Conservation (phyloP, 2,113 vertebrate species). For the Crotalus viridis region DNA sequence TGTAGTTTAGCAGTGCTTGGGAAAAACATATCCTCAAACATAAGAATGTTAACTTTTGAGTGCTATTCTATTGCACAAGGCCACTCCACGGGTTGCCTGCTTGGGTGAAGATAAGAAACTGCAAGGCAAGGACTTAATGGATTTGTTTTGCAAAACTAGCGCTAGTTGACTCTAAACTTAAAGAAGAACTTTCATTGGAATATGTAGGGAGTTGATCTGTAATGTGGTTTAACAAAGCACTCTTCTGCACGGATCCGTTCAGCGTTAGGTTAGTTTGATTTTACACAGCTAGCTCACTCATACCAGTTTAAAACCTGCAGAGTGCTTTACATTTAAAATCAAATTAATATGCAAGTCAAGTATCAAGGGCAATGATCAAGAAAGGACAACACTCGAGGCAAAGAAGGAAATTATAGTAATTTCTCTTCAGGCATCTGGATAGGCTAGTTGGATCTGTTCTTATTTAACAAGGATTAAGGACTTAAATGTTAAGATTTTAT, state of each 20-base stretch:
- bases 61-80: constrained; percentile 77
- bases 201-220: not conserved
- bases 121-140: constrained; percentile 75
- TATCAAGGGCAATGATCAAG: not conserved
- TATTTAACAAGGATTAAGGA: not conserved
- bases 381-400: not conserved
- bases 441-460: not conserved
- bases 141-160: constrained; percentile 42
- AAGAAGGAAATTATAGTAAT: not conserved
- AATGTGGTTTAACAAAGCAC: not conserved
- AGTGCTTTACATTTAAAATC: not conserved
- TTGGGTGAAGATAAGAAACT: constrained; percentile 74
- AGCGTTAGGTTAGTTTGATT: not conserved
- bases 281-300: not conserved
- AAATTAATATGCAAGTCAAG: not conserved
- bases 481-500: not conserved
- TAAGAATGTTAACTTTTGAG: constrained; percentile 58
- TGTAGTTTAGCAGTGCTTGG: not conserved
- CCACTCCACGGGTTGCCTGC: constrained; percentile 69
- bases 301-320: not conserved
- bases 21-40: constrained; percentile 49
- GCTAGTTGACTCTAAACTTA: constrained; percentile 46
- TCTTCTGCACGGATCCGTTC: not conserved
- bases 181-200: not conserved
- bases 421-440: not conserved